Base-by-base conservation (phyloP, 2,113 vertebrate genomes). In the Coryphaenoides rupestris region DNA sequence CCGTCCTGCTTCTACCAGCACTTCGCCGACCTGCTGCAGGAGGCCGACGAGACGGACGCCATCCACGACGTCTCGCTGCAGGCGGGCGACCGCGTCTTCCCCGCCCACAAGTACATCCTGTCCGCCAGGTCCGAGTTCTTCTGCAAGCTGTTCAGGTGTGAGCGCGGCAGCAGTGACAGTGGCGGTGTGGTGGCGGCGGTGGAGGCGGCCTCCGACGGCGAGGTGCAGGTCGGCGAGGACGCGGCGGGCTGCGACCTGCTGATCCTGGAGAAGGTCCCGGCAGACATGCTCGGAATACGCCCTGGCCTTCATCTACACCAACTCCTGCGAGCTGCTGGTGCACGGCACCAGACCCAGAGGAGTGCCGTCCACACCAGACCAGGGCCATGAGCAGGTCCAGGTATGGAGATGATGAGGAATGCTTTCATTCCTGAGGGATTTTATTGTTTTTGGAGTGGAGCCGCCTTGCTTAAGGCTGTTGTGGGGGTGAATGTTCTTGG, bases 61-160 rank as follows among this genome's bases (percentile, higher is more conserved):
- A 96, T 98, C 79, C 97, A 99, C 10, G 95, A 99, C 62, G 93
- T 96, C 69, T 95, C 93, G 15, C 94, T 98, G 62, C 93, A 95
- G 82, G 91, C 96, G 19, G 94, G 92, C 19, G 78, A 89, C 58
- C 93, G 92, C 82, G 85, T 87, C 63, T 98, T 96, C 72, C 91
- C 95, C 0, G 89, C 90, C n/a, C 97, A 99, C 87, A 99, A 95
- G 79, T 98, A 95, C 76, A 89, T 99, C 77, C 83, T 99, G 73
- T 92, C 95, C 22, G 82, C 83, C 70, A 91, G 91, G 71, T 98
- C 94, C 0, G 94, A 95, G 63, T 95, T 95, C 84, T 99, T 99
- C 86, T 84, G 84, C 64, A 94, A 92, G 57, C 86, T 89, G 19
- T 93, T 98, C 70, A 67, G 91, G 78, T 82, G 92, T 2, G 82